A percentile compares a stretch with the other conserved stretches of the same genome.
Conservation (phyloP, 2,113 vertebrate species). For the Cyphomyrus discorhynchus region DNA sequence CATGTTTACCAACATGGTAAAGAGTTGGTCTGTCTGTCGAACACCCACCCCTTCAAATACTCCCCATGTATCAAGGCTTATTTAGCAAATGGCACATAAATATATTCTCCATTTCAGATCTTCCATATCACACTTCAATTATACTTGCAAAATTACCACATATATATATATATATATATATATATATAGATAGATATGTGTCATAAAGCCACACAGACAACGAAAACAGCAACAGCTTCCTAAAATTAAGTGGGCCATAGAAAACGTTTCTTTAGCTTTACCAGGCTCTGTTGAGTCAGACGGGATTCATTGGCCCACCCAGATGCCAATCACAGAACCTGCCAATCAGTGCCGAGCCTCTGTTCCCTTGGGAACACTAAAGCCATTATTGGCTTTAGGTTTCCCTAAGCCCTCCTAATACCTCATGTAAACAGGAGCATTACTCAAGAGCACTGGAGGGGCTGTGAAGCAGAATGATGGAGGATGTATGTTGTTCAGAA, state of each 20-base stretch:
- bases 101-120: background rate
- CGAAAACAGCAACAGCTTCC: background rate
- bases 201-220: background rate
- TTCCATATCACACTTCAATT: background rate
- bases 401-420: slow-evolving; percentile 7
- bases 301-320: background rate
- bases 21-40: background rate
- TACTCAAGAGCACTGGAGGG: slow-evolving; percentile 1
- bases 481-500: background rate
- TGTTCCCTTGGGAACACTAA: slow-evolving; percentile 13
- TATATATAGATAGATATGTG: background rate
- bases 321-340: slow-evolving; percentile 15
- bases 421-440: slow-evolving; percentile 13
- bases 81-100: background rate
- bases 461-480: slow-evolving; percentile 1
- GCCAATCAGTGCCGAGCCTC: background rate
- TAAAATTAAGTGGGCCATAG: background rate
- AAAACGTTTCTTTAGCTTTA: background rate
- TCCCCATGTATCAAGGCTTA: background rate
- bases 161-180: background rate
- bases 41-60: background rate
- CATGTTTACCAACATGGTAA: slow-evolving; percentile 1
- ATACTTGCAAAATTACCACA: background rate
- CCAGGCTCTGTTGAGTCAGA: background rate
- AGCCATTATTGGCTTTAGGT: slow-evolving; percentile 23